phyloP scores from a whole-genome alignment of 2,797 vertebrate species.

The Micropoecilia bifurca region DNA sequence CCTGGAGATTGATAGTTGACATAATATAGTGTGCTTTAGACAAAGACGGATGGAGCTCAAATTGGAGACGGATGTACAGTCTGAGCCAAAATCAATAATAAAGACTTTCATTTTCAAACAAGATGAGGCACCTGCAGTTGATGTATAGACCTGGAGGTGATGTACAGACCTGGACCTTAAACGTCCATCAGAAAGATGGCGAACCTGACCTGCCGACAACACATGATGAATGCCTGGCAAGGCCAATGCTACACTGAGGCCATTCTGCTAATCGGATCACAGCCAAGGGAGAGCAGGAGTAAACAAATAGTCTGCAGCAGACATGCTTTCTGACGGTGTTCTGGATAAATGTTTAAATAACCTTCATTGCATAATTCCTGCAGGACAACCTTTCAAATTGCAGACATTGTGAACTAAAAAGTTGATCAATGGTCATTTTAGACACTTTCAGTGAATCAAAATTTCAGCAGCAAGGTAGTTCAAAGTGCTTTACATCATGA shows the following conservation, averaged over 20 bases:
- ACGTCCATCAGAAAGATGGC: constrained; percentile 58
- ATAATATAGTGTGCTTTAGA: constrained; percentile 60
- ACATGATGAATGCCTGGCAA: constrained; percentile 56
- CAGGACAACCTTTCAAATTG: no score
- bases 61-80: constrained; percentile 72
- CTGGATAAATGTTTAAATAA: neutral
- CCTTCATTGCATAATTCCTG: neutral
- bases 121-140: constrained; percentile 61
- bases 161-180: constrained; percentile 37
- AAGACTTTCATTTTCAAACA: constrained; percentile 77
- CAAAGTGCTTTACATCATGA: no score
- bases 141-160: constrained; percentile 59
- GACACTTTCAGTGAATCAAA: no score
- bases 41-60: constrained; percentile 59
- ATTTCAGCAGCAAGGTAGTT: no score
- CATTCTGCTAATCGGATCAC: constrained; percentile 61
- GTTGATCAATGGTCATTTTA: no score
- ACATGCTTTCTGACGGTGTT: constrained; percentile 3
- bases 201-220: constrained; percentile 49
- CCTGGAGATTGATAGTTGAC: constrained; percentile 58
- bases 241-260: constrained; percentile 33
- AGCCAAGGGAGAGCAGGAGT: constrained; percentile 22
- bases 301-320: constrained; percentile 39
- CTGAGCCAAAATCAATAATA: constrained; percentile 76
- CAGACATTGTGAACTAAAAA: no score